phyloP scores from a whole-genome alignment of 2,888 invertebrate genomes.

The Cryptocephalus moraei region DNA sequence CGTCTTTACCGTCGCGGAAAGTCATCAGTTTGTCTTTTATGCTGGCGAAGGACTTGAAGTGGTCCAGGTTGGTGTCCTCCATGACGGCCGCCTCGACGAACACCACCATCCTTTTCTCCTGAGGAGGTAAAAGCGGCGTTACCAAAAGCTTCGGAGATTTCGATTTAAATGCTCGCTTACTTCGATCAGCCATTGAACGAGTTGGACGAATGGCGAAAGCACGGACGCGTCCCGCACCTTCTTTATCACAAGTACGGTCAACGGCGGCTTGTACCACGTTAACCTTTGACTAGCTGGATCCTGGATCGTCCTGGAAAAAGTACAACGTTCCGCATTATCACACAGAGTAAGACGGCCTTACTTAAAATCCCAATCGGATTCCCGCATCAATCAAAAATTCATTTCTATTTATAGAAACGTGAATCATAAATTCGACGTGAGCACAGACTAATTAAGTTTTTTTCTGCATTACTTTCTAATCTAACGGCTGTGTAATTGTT shows the following conservation, averaged over 20 bases:
- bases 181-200: conserved; percentile 87
- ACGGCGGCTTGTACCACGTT: conserved; percentile 94
- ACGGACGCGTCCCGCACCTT: conserved; percentile 89
- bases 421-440: no score
- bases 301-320: conserved; percentile 75
- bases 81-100: conserved; percentile 87
- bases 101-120: conserved; percentile 94
- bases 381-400: no score
- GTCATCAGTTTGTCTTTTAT: conserved; percentile 81
- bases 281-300: conserved; percentile 94
- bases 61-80: conserved; percentile 68
- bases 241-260: conserved; percentile 94
- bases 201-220: conserved; percentile 80
- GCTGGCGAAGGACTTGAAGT: conserved; percentile 62
- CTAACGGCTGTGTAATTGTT: no score
- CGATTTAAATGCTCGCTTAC: conserved; percentile 44
- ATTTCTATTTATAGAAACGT: no score
- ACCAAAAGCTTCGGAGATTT: not conserved
- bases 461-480: no score
- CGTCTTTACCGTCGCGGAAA: conserved; percentile 81
- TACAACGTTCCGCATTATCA: no score
- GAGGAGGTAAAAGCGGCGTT: conserved; percentile 24
- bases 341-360: no score
- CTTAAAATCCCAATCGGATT: no score
- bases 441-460: no score